Percentiles rank a stretch among this genome's conserved stretches.
Evolutionary conservation across 2,113 vertebrate genomes (phyloP).

Genomic region (Hemiscyllium ocellatum): DNA sequence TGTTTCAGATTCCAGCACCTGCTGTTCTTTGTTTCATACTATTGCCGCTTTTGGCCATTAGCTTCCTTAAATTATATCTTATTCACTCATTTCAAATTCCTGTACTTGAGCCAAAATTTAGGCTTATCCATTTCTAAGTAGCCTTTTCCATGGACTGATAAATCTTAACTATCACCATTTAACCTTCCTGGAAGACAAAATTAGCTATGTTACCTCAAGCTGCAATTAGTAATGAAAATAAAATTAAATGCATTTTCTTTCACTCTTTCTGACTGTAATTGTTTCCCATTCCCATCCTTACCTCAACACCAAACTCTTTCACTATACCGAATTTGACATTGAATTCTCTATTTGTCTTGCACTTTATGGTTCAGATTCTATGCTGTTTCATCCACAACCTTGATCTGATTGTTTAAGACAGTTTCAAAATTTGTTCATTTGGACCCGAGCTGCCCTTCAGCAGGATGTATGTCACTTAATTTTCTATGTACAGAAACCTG

Average conservation of each 20-base stretch:
- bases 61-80: neutral
- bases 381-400: neutral
- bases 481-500: no score
- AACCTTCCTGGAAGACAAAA: neutral
- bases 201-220: neutral
- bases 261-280: neutral
- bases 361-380: neutral
- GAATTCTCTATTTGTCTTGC: neutral
- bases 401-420: neutral
- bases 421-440: neutral
- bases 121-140: neutral
- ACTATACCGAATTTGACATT: neutral
- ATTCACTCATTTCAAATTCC: neutral
- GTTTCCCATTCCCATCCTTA: no score
- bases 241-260: neutral
- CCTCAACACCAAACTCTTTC: neutral
- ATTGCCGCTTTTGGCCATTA: neutral
- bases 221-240: neutral
- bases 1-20: no score
- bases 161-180: neutral
- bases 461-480: no score
- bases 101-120: neutral
- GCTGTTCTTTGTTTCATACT: no score
- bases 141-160: neutral
- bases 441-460: no score